Conservation (phyloP, 1,140 invertebrate genomes). For the Galendromus occidentalis region DNA sequence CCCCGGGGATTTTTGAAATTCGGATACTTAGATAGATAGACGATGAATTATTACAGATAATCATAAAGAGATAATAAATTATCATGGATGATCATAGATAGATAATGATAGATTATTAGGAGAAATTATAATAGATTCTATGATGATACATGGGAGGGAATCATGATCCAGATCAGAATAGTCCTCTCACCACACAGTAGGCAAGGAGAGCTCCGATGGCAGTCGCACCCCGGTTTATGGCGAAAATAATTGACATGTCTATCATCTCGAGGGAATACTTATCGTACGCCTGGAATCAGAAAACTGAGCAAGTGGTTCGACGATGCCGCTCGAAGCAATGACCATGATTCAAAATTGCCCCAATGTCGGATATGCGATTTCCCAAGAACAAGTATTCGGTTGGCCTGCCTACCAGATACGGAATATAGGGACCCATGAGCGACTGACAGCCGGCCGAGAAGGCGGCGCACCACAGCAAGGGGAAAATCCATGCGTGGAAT, state of each 20-base stretch:
- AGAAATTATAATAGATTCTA: too few species aligned
- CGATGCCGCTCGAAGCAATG: not conserved
- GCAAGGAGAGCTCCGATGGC: not conserved
- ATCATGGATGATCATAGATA: too few species aligned
- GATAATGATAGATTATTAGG: too few species aligned
- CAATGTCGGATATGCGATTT: not conserved
- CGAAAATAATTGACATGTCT: not conserved
- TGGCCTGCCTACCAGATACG: not conserved
- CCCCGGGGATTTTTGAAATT: too few species aligned
- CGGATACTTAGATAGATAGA: too few species aligned
- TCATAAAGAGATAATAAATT: too few species aligned
- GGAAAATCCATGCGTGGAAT: not conserved
- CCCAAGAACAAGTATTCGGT: not conserved
- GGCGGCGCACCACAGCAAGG: not conserved
- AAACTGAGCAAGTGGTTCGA: not conserved
- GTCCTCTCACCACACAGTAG: not conserved
- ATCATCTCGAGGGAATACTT: not conserved
- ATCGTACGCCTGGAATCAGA: not conserved
- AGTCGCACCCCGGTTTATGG: not conserved
- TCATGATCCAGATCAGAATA: too few species aligned
- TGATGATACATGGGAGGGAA: too few species aligned
- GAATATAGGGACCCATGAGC: not conserved
- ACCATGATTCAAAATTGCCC: not conserved
- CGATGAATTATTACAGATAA: too few species aligned
- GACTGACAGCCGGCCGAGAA: not conserved